Conservation (phyloP, 2,888 invertebrate genomes). For the Uropetala carovei region DNA sequence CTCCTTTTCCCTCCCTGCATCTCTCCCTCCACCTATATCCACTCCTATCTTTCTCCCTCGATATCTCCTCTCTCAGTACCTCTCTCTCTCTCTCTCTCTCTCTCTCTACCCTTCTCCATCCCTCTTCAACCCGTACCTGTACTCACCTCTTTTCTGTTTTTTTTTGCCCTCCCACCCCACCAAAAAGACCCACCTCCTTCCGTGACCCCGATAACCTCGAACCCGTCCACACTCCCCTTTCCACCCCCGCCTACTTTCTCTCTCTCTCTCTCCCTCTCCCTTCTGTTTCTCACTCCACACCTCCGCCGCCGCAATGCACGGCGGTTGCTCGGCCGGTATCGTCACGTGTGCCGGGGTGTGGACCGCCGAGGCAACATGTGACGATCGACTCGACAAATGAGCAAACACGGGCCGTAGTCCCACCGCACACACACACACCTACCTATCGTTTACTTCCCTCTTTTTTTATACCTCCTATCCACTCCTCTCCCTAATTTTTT, state of each 20-base stretch:
- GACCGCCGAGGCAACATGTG: not conserved
- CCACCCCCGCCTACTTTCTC: no score
- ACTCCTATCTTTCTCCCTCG: not conserved
- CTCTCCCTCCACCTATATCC: not conserved
- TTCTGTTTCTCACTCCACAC: not conserved
- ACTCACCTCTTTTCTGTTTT: not conserved
- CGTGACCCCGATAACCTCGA: not conserved
- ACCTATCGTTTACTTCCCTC: no score
- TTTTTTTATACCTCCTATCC: no score
- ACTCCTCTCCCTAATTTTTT: no score
- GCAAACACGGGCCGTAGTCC: not conserved
- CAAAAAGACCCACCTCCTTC: not conserved
- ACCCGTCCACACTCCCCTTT: not conserved
- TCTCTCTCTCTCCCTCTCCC: not conserved
- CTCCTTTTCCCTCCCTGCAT: not conserved
- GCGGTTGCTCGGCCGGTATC: not conserved
- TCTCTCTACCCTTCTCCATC: not conserved
- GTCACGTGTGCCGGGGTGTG: slow-evolving; percentile 11
- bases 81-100: not conserved
- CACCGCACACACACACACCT: no score
- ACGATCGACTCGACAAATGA: slow-evolving; percentile 37
- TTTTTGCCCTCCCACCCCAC: not conserved
- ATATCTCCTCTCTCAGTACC: no score
- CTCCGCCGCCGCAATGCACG: not conserved
- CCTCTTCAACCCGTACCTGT: not conserved